These are phyloP conservation scores for Microchirus variegatus DNA, from an alignment of 2,797 vertebrate genomes.

Conservation along the genomic window DNA sequence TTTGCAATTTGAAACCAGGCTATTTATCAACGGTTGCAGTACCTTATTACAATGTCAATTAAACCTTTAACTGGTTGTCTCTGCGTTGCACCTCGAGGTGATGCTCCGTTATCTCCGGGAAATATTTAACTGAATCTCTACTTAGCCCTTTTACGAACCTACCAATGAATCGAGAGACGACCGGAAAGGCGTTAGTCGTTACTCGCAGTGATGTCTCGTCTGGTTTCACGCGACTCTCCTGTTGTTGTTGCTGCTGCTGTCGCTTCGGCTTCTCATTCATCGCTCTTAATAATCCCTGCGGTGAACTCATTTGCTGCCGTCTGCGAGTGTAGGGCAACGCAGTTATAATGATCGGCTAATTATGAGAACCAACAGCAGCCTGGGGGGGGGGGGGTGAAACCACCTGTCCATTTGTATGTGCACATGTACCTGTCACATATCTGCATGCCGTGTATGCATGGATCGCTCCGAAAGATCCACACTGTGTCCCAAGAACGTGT, in stretches of 20 bases:
- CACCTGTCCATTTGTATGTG: constrained; percentile 46
- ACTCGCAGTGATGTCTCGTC: not conserved
- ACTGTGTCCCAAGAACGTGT: too few relatives aligned
- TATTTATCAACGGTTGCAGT: too few relatives aligned
- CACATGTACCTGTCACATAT: constrained; percentile 39
- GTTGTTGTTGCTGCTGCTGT: constrained; percentile 9
- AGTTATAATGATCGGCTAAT: constrained; percentile 67
- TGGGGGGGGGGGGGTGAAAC: constrained; percentile 36
- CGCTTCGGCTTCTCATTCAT: constrained; percentile 36
- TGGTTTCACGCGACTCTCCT: not conserved
- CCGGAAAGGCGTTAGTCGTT: too few relatives aligned
- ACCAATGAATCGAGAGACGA: too few relatives aligned
- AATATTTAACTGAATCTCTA: too few relatives aligned
- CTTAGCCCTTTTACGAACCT: too few relatives aligned
- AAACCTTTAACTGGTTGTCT: too few relatives aligned
- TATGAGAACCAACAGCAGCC: constrained; percentile 43
- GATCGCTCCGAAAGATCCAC: too few relatives aligned
- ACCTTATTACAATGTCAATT: too few relatives aligned
- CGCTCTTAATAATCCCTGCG: constrained; percentile 37
- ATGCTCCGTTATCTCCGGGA: too few relatives aligned
- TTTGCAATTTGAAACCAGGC: too few relatives aligned
- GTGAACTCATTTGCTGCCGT: constrained; percentile 54
- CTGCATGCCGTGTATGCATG: constrained; percentile 34
- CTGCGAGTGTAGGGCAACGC: constrained; percentile 29
- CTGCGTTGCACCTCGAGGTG: too few relatives aligned